phyloP scores from a whole-genome alignment of 2,888 invertebrate genomes.

The Ormia ochracea region DNA sequence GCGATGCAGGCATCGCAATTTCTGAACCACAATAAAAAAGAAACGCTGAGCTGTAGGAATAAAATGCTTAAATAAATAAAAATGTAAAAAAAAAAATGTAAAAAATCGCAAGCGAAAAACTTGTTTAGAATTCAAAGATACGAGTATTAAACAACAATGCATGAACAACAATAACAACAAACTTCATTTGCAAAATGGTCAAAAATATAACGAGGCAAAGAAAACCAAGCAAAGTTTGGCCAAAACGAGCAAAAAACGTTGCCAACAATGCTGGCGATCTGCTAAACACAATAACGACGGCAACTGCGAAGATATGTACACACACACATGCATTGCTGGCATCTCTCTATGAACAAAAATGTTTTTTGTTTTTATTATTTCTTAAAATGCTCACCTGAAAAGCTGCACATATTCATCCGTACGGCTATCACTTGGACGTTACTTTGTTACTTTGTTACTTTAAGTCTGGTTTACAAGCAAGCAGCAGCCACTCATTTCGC shows the following conservation, averaged over 20 bases:
- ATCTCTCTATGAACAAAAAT: neutral
- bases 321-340: conserved; percentile 12
- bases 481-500: conserved; percentile 21
- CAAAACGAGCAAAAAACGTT: neutral
- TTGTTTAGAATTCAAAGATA: conserved; percentile 18
- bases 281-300: conserved; percentile 14
- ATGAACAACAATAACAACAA: conserved; percentile 26
- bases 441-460: conserved; percentile 33
- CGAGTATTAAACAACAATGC: neutral
- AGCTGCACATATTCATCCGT: neutral
- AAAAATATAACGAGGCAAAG: conserved; percentile 45
- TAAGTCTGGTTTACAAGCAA: conserved; percentile 47
- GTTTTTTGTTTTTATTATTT: neutral
- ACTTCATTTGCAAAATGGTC: conserved; percentile 56
- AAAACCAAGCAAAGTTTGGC: neutral
- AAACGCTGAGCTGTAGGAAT: conserved; percentile 39
- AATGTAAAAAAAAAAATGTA: too few species aligned
- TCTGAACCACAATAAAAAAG: conserved; percentile 27
- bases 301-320: conserved; percentile 34
- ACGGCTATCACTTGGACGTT: neutral
- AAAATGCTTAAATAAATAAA: neutral
- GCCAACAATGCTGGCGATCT: neutral
- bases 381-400: conserved; percentile 17
- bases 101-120: neutral
- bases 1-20: conserved; percentile 42